Base-by-base conservation (phyloP, 2,888 invertebrate genomes). In the Beris chalybata region DNA sequence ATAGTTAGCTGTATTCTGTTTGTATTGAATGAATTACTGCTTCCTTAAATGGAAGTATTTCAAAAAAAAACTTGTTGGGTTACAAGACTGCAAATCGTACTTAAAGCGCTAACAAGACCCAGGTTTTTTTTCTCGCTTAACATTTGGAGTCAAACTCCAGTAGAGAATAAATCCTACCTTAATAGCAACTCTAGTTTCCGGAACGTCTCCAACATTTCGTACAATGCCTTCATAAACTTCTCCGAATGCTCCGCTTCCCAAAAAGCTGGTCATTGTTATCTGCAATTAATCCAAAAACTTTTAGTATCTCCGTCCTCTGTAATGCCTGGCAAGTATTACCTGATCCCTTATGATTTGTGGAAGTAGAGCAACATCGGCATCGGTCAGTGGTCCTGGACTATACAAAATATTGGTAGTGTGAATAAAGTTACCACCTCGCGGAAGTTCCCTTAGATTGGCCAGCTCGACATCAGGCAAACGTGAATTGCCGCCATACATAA, bases 171-270 rank as follows among this genome's bases (percentile, higher is more conserved):
- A 29, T 12, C 29, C 68, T 76, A 92, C 92, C 85, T 97, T 97
- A 44, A 97, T 91, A 11, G 97, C 97, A n/a, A 97, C 95, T 75
- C 89, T 89, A 15, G 87, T 89, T 66, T 87, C 87, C 29, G 83
- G 83, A 44, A 82, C 83, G 5, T 84, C 84, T 61, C 85, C 85
- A 52, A 90, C 82, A 71, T 89, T 86, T 71, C 87, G 85, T 0
- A 94, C 92, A 68, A 90, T 85, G 0, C 97, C 98, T 82, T 96
- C 95, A 77, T 92, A 96, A 1, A 98, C 98, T 81, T 97, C 96
- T 0, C 98, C 98, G 76, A 98, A 99, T 0, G 97, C 97, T 0
- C 98, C 98, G 67, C 93, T 92, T 0, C 97, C 98, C 63, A 99
- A 83, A 77, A 95, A 94, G 76, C 93, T 93, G 12, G 89, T 89